These are phyloP conservation scores for Columba guinea DNA, from an alignment of 2,797 vertebrate species.

Conservation along the genomic window DNA sequence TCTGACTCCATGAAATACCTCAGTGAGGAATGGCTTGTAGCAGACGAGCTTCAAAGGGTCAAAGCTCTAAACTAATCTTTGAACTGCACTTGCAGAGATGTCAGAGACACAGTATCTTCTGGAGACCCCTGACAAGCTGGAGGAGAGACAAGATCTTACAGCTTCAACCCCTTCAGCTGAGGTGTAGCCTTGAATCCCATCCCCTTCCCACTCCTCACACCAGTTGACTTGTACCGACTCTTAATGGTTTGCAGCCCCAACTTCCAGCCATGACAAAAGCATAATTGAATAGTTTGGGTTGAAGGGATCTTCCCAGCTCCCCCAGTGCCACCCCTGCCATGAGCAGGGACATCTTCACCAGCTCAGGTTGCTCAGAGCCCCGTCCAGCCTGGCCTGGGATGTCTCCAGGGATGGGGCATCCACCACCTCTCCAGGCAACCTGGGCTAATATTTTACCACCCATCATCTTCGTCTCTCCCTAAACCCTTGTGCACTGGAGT, in stretches of 20 bases:
- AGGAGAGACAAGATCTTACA: neutral
- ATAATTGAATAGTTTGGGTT: too few species aligned
- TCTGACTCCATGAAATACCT: neutral
- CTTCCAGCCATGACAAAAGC: neutral
- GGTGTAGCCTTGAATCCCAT: neutral
- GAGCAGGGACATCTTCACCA: too few species aligned
- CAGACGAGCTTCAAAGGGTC: neutral
- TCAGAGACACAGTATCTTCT: neutral
- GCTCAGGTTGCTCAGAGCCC: too few species aligned
- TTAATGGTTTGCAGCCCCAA: neutral
- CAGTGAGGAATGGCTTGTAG: neutral
- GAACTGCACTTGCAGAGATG: too few species aligned
- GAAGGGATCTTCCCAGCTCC: too few species aligned
- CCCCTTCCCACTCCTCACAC: neutral
- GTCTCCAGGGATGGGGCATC: too few species aligned
- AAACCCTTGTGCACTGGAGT: fast-evolving
- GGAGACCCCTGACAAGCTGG: neutral
- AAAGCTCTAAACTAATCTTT: neutral
- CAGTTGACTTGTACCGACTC: neutral
- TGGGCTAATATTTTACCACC: too few species aligned
- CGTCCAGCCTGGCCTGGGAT: too few species aligned
- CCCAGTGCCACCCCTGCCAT: too few species aligned
- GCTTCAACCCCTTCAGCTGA: neutral
- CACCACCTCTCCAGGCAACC: too few species aligned
- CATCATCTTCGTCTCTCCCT: neutral